A percentile compares a stretch with the other conserved stretches of the same genome.
phyloP scores from a whole-genome alignment of 2,888 invertebrate genomes.

The Pheosia gnoma region DNA sequence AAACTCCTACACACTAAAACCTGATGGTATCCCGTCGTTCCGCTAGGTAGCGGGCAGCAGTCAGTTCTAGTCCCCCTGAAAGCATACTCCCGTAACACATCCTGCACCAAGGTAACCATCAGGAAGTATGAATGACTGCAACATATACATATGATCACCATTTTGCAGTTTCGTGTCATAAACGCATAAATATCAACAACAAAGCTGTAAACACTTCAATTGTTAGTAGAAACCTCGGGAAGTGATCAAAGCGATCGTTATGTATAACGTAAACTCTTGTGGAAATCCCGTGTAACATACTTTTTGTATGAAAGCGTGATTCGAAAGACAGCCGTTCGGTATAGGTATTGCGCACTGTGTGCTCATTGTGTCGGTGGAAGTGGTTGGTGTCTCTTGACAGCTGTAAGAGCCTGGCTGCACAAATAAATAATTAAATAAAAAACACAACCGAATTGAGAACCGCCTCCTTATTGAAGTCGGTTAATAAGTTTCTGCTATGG shows the following conservation, averaged over 20 bases:
- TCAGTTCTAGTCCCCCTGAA: too few species aligned
- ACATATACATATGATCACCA: not conserved
- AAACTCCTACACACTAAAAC: too few species aligned
- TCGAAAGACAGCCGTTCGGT: constrained; percentile 30
- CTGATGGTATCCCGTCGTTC: too few species aligned
- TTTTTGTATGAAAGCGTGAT: constrained; percentile 33
- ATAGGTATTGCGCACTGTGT: constrained; percentile 22
- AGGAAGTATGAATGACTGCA: not conserved
- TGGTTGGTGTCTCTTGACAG: not conserved
- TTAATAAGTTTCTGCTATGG: too few species aligned
- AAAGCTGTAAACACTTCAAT: constrained; percentile 22
- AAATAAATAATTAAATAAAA: not conserved
- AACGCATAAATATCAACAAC: constrained; percentile 19
- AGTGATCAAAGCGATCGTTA: constrained; percentile 36
- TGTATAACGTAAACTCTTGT: constrained; percentile 25
- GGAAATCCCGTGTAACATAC: constrained; percentile 24
- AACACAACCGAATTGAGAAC: too few species aligned
- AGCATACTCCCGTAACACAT: too few species aligned
- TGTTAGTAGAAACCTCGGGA: constrained; percentile 34
- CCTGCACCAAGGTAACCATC: too few species aligned
- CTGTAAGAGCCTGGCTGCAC: not conserved
- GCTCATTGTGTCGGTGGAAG: constrained; percentile 8
- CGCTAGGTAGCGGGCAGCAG: too few species aligned
- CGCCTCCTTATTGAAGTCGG: too few species aligned
- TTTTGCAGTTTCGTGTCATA: constrained; percentile 14